Base-by-base conservation (phyloP, 1,140 invertebrate species). In the Drosophila bipectinata region DNA sequence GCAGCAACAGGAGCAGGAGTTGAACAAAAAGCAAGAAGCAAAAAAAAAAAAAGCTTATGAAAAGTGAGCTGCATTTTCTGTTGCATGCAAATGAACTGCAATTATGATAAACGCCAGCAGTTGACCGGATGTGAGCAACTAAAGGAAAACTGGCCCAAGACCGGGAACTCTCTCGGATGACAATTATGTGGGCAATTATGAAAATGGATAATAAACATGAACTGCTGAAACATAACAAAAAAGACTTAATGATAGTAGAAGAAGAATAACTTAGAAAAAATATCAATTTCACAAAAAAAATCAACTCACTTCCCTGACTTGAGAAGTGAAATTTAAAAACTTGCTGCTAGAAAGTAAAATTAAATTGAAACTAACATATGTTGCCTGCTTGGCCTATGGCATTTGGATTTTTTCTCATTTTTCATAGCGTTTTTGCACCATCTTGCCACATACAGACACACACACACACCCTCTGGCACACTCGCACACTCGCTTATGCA, bases 21-120 rank as follows among this genome's bases (percentile, higher is more conserved):
- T 14, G n/a, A 5, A 44, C 41, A 15, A 21, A 21, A 15, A 48
- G 12, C 54, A 14, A 14, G 14, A 32, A 21, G 21, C 18, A 21
- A 1, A n/a, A n/a, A 21, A 21, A 21, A 21, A 26, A 59, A 32
- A 60, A 30, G 12, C 18, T 9, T 24, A 72, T 80, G 59, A 64
- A 81, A 81, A 81, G 82, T 72, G 61, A 68, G 54, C 73, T 85
- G 79, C 81, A 74, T 77, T 80, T 73, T 77, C 57, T 48, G 58
- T 63, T 58, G 73, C 79, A 90, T 88, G 88, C 88, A 90, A 88
- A 90, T 90, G 83, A 90, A 78, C 81, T 84, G 76, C 83, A 88
- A 90, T 90, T 88, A 90, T 90, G 89, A 90, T 90, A 90, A 90
- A 88, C 88, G 88, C 80, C 88, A 84, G 56, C 89, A 90, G 84